Evolutionary conservation across 2,888 invertebrate genomes (phyloP).

Genomic region (Euphydryas editha): DNA sequence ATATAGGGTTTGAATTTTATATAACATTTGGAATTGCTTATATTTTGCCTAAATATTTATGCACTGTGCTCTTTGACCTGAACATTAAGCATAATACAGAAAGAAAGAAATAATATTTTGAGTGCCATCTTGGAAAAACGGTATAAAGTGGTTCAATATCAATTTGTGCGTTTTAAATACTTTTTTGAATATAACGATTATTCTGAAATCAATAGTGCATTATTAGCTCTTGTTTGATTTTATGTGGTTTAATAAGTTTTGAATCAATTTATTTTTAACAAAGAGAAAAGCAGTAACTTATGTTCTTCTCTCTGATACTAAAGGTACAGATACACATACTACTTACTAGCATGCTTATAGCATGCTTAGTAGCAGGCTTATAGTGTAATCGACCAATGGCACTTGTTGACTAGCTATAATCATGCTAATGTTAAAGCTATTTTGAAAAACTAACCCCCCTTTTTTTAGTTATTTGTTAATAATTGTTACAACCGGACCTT

Average conservation of each 20-base stretch:
- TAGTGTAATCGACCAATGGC: no score
- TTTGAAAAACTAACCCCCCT: no score
- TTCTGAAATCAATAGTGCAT: not conserved
- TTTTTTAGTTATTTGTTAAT: no score
- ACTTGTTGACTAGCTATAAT: no score
- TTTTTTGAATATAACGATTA: conserved; percentile 8
- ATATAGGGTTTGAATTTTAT: conserved; percentile 37
- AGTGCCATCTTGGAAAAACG: conserved; percentile 23
- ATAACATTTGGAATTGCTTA: conserved; percentile 38
- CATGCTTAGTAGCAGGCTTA: no score
- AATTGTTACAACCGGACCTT: no score
- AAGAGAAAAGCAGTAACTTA: no score
- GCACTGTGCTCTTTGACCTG: conserved; percentile 45
- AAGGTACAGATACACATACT: no score
- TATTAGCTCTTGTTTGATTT: not conserved
- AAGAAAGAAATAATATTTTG: conserved; percentile 16
- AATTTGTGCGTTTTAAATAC: conserved; percentile 18
- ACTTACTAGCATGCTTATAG: no score
- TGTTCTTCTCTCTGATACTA: no score
- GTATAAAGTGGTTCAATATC: conserved; percentile 37
- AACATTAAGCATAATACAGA: conserved; percentile 43
- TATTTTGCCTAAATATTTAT: conserved; percentile 38
- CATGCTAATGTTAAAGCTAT: no score
- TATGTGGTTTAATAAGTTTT: not conserved
- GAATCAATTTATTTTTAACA: not conserved